These are phyloP conservation scores for Bombus picipes DNA, from an alignment of 1,140 invertebrate genomes.

Conservation along the genomic window DNA sequence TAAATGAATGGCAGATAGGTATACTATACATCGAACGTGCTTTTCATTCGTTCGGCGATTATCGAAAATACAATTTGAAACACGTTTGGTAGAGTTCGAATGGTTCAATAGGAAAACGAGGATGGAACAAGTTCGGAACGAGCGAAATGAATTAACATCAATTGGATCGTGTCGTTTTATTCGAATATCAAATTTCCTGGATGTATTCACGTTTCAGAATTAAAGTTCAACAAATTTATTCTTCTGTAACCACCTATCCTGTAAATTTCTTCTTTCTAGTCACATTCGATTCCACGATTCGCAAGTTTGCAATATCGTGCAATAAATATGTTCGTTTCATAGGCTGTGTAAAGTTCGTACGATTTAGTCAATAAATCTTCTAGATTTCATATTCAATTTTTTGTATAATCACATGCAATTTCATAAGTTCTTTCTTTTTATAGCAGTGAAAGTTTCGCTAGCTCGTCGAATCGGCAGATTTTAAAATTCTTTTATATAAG, in stretches of 20 bases:
- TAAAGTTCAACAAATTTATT: not conserved
- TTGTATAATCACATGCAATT: too few species aligned
- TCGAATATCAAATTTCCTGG: not conserved
- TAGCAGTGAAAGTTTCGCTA: not conserved
- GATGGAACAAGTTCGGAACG: slow-evolving; percentile 26
- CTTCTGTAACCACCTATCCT: not conserved
- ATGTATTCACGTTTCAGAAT: not conserved
- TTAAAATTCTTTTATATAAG: slow-evolving; percentile 1
- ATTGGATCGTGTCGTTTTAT: slow-evolving; percentile 41
- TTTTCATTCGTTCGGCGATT: slow-evolving; percentile 55
- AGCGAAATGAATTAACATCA: slow-evolving; percentile 54
- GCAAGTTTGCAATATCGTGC: too few species aligned
- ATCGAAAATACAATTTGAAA: slow-evolving; percentile 57
- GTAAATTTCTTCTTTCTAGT: not conserved
- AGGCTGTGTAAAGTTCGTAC: too few species aligned
- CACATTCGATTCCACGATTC: too few species aligned
- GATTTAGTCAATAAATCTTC: too few species aligned
- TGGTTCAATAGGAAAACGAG: slow-evolving; percentile 56
- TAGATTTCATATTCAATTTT: too few species aligned
- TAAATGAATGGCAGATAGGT: slow-evolving; percentile 54
- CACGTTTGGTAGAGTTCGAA: slow-evolving; percentile 51
- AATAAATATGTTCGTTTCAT: too few species aligned
- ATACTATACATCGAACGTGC: slow-evolving; percentile 38
- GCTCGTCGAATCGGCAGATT: not conserved
- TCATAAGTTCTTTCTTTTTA: too few species aligned